phyloP scores from a whole-genome alignment of 53 echinoderm and acorn worm species.

The Glandiceps talaboti region DNA sequence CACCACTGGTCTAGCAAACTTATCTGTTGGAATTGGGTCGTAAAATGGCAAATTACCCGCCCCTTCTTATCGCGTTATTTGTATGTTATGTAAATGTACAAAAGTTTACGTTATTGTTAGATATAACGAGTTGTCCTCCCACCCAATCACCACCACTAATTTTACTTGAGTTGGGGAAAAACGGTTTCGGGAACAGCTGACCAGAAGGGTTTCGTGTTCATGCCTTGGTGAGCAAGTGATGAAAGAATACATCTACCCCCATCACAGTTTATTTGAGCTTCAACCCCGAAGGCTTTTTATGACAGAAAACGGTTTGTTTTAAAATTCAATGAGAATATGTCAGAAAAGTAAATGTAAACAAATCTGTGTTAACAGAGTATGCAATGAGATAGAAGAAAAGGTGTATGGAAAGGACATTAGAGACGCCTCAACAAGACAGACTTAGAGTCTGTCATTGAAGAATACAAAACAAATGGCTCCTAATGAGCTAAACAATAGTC shows the following conservation, averaged over 20 bases:
- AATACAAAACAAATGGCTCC: background rate
- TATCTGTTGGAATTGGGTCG: too few relatives aligned
- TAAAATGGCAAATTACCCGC: background rate
- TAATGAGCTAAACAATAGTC: background rate
- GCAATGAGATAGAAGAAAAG: background rate
- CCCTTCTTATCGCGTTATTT: background rate
- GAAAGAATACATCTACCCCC: background rate
- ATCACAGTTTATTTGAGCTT: background rate
- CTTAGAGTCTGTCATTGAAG: background rate
- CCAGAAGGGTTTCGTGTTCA: too few relatives aligned
- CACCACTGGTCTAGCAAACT: too few relatives aligned
- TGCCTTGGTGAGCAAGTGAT: too few relatives aligned
- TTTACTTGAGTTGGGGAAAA: too few relatives aligned
- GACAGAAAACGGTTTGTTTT: background rate
- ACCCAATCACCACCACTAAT: background rate
- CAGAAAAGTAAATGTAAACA: background rate
- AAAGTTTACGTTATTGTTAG: background rate
- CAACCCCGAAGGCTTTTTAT: background rate
- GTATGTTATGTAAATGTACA: background rate
- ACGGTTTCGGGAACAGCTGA: too few relatives aligned
- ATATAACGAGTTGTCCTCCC: background rate
- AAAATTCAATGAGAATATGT: background rate
- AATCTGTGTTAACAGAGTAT: background rate
- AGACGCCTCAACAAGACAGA: background rate
- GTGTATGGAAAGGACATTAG: background rate